Evolutionary conservation across 2,113 vertebrate species (phyloP), one percentile per base, ranked within the genome.

Genomic region (Callionymus lyra): DNA sequence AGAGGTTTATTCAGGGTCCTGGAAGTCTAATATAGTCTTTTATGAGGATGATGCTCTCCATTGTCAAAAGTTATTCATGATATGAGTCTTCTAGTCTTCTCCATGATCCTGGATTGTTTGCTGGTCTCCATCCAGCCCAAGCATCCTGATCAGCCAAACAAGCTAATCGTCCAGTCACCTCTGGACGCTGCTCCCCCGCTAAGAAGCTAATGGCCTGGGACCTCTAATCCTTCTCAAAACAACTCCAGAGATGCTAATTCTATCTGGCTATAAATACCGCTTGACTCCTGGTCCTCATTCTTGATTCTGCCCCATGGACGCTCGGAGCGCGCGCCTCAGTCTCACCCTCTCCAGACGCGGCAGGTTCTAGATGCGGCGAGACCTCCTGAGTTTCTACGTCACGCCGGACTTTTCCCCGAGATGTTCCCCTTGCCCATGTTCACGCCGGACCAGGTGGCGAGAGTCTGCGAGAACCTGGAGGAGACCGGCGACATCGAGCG

Each of bases 401-500:
- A 13, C n/a, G 10, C 6, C 10, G 19, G 8, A 4, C 10, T 13
- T 4, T 14, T 9, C 14, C 1, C 9, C 14, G 47, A 63, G 14
- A 87, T 88, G 86, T 88, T 88, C 40, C 85, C 84, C 0, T 41
- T 86, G 34, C 85, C 86, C 1, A 82, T 88, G 77, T 88, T 88
- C 65, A 87, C 85, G 0, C 77, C 84, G 34, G 85, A 87, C 31
- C 86, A 88, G 65, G 86, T 87, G 12, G 86, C 86, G 6, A 74
- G 85, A 0, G 86, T 88, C 16, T 88, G 86, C 33, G 86, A 88
- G 68, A 88, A 86, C 56, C 14, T 88, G 61, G 86, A 87, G 70
- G 86, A 87, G 56, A 88, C 83, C 11, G 86, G 86, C 11, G 86
- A 87, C 50, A 86, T 88, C 10, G 86, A 87, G 77, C 83, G 86